Base-by-base conservation (phyloP, 2,113 vertebrate genomes). In the Ursus arctos region DNA sequence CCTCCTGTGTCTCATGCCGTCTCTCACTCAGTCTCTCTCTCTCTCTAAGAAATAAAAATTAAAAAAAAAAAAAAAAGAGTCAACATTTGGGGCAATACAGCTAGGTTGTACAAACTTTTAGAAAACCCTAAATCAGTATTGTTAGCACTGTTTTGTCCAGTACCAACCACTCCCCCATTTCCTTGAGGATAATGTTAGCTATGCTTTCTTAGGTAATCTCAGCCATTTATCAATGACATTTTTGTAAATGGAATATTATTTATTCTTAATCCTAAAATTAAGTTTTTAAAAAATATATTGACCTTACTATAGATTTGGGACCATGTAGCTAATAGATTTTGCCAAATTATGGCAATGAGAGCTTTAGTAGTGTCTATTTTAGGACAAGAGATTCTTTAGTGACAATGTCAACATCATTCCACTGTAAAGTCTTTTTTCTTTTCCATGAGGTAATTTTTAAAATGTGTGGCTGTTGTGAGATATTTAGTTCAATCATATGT, bases 161-260 rank as follows among this genome's bases (percentile, higher is more conserved):
- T 93, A 53, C 49, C 21, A 77, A 1, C 18, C 33, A 51, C 21
- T 93, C 36, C 79, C 7, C 21, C 3, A 2, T 81, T 72, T 81
- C 26, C 8, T 83, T 79, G 22, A 81, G 51, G 31, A 10, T 93
- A 55, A 72, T 55, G n/a, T 55, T 72, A 31, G 49, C 31, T 55
- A 10, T 76, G 31, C 4, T 91, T 65, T 61, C 31, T 72, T 88
- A 67, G 33, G 28, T 93, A 28, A 36, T 59, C 63, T 18, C 16
- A 94, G 77, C 49, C 33, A 61, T 94, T 91, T 80, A 92, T 59
- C n/a, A 87, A 1, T 76, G 57, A 43, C 6, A 47, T 67, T 91
- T 91, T 96, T 86, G 16, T 87, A 89, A 89, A 72, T 91, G 51
- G n/a, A 88, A 72, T 80, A n/a, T 95, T 93, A 0, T 80, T 97